Evolutionary conservation across 30 jellyfish, hydroid and myxozoan species (phyloP), one percentile per base, ranked within the genome.

Genomic region (Aurelia sp.): DNA sequence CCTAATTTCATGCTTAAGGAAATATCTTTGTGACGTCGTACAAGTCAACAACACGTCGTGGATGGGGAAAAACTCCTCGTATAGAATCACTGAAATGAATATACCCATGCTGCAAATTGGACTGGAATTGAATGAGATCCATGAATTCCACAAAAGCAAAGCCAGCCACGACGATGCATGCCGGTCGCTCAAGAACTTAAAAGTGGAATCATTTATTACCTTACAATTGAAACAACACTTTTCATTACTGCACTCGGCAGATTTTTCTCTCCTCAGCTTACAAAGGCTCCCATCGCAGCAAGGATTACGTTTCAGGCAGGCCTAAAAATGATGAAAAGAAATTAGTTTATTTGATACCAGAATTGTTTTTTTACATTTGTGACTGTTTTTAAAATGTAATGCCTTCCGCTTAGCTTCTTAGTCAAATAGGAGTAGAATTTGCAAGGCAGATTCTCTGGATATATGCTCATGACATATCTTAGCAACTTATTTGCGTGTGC

Each of bases 251-350:
- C 93, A 84, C 74, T 84, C 87, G 8, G 88, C 93, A 1, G 81
- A 76, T 4, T 11, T 79, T 3, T 79, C 51, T 70, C 76, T 30
- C 63, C 57, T 84, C 88, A 84, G 53, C 52, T 84, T 84, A 31
- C 93, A 84, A 22, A 84, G 73, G 44, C 87, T 71, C 7, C 93
- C 93, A 62, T 84, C 93, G 31, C 93, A 84, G 60, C 93, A 84
- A 12, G 87, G 93, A 72, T 84, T 65, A 62, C 63, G 31, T 38
- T 57, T 70, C 65, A 68, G 31, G 35, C 93, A 84, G 77, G 63
- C 83, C 93, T 84, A 24, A 9, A 80, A 66, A 11, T 21, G 40
- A 20, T 65, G 15, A 33, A 31, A 55, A 1, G 6, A 59, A 21
- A 41, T 35, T 17, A 13, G 33, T 69, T 21, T 21, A 12, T 18